phyloP scores from a whole-genome alignment of 2,113 vertebrate genomes.

The Hydropotes inermis region DNA sequence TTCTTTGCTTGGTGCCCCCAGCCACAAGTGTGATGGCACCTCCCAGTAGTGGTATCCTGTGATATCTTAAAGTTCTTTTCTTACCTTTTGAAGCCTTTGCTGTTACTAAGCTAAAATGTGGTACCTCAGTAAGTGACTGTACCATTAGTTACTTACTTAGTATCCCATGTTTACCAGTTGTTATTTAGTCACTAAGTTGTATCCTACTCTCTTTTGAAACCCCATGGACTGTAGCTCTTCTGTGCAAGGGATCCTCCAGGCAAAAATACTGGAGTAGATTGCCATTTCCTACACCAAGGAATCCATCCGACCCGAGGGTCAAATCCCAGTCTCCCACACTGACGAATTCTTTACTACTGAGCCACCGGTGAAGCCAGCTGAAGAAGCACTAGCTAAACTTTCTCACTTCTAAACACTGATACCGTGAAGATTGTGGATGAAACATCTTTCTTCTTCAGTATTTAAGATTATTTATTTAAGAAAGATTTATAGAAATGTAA shows the following conservation, averaged over 20 bases:
- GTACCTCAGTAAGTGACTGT: not conserved
- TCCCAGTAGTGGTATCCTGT: not conserved
- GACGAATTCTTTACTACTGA: not conserved
- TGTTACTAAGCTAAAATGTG: not conserved
- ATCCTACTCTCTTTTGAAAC: not conserved
- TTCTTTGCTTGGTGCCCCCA: not conserved
- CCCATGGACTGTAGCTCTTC: not conserved
- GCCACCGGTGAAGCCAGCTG: not conserved
- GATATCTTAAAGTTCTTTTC: not conserved
- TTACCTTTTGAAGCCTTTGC: not conserved
- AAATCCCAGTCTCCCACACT: not conserved
- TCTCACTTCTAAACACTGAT: not conserved
- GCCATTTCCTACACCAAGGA: not conserved
- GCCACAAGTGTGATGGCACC: not conserved
- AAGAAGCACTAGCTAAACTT: not conserved
- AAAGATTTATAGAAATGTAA: not conserved
- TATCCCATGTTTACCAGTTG: not conserved
- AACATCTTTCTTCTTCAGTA: not conserved
- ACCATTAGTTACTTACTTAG: not conserved
- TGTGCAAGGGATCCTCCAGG: not conserved
- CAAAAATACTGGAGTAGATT: not conserved
- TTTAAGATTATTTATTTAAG: constrained; percentile 5
- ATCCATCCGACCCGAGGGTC: not conserved
- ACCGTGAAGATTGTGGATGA: not conserved
- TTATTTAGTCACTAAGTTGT: not conserved